A percentile compares a stretch with the other conserved stretches of the same genome.
Conservation (phyloP, 2,888 invertebrate genomes). For the Melieria crassipennis region DNA sequence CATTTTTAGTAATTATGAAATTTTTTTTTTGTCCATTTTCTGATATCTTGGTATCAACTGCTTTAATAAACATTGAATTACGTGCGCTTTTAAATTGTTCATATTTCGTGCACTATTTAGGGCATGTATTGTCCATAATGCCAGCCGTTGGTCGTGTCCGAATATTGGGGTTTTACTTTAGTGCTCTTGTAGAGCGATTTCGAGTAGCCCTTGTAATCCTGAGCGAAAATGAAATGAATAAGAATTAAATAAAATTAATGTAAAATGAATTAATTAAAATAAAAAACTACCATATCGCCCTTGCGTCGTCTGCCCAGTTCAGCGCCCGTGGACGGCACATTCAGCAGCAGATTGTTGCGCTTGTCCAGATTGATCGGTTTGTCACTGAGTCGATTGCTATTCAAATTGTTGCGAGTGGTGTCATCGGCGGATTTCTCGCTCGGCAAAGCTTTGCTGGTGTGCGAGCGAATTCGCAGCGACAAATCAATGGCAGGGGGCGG, state of each 20-base stretch:
- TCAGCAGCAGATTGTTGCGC: conserved; percentile 26
- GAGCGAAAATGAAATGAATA: not conserved
- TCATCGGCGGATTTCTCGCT: conserved; percentile 3
- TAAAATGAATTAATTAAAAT: not conserved
- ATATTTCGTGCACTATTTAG: conserved; percentile 35
- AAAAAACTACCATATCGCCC: conserved; percentile 37
- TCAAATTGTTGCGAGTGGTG: conserved; percentile 18
- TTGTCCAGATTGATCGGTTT: conserved; percentile 33
- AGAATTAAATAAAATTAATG: no score
- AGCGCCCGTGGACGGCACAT: conserved; percentile 33
- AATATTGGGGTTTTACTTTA: conserved; percentile 48
- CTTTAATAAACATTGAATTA: not conserved
- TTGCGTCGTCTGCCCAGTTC: conserved; percentile 36
- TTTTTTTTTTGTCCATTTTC: conserved; percentile 32
- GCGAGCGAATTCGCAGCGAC: conserved; percentile 49
- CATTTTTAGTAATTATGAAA: not conserved
- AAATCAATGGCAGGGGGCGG: conserved; percentile 61
- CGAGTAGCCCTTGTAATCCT: conserved; percentile 53
- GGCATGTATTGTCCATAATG: conserved; percentile 57
- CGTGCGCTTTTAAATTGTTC: not conserved
- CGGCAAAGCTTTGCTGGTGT: conserved; percentile 37
- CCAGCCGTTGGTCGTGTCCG: conserved; percentile 44
- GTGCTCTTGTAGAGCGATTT: conserved; percentile 52
- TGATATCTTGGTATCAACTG: conserved; percentile 40
- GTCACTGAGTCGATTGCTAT: conserved; percentile 22